These are phyloP conservation scores for Tribolium castaneum DNA, from an alignment of 1,140 invertebrate species.

Conservation along the genomic window DNA sequence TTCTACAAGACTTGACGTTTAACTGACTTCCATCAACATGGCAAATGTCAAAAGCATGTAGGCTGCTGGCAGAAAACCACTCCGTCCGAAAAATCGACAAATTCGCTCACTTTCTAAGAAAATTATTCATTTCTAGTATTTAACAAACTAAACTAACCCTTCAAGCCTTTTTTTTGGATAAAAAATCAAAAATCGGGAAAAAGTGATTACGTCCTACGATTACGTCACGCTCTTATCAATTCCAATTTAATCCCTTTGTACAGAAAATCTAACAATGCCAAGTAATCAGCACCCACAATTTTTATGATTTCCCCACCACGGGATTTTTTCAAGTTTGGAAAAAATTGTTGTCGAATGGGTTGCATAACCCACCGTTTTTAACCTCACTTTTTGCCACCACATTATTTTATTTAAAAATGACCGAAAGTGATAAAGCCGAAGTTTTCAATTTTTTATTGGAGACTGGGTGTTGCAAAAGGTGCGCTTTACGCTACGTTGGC, in stretches of 20 bases:
- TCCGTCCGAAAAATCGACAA: not conserved
- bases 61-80: not conserved
- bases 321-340: no score
- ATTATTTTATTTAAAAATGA: not conserved
- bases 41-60: slow-evolving; percentile 11
- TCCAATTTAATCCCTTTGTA: no score
- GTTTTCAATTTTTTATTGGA: slow-evolving; percentile 41
- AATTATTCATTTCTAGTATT: no score
- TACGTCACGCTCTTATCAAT: no score
- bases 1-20: slow-evolving; percentile 52
- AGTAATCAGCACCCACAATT: no score
- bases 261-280: no score
- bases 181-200: no score
- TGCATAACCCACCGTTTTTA: not conserved
- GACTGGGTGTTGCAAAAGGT: slow-evolving; percentile 67
- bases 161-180: no score
- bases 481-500: slow-evolving; percentile 68
- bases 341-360: not conserved
- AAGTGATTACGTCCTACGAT: no score
- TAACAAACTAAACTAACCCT: no score
- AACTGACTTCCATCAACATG: slow-evolving; percentile 24
- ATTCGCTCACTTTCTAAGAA: not conserved
- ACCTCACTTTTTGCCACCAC: not conserved
- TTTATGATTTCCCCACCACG: no score
- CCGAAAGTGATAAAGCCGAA: not conserved